Conservation (phyloP, 2,888 invertebrate genomes). For the Galerucella pusilla region DNA sequence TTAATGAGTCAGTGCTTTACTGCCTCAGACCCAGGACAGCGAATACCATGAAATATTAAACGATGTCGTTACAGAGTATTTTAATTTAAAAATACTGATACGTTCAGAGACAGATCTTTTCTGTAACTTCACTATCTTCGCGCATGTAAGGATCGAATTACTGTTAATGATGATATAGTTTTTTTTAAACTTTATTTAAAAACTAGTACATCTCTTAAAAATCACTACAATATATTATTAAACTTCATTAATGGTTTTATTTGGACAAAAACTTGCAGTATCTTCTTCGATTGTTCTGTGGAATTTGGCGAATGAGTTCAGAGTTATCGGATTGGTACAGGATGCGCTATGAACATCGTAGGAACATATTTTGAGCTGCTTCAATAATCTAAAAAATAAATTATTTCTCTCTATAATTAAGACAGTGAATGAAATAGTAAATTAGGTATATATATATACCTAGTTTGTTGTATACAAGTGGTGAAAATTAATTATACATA, state of each 20-base stretch:
- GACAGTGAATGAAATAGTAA: too few relatives aligned
- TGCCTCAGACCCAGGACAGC: too few relatives aligned
- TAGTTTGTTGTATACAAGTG: too few relatives aligned
- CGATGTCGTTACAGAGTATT: too few relatives aligned
- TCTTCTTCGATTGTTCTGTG: neutral
- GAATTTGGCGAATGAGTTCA: slow-evolving; percentile 5
- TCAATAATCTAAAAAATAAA: slow-evolving; percentile 34
- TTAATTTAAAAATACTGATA: too few relatives aligned
- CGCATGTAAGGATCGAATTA: too few relatives aligned
- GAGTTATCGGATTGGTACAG: slow-evolving; percentile 35
- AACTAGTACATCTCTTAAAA: neutral
- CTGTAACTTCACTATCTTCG: too few relatives aligned
- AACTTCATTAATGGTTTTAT: slow-evolving; percentile 37
- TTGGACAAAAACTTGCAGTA: slow-evolving; percentile 7
- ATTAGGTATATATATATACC: too few relatives aligned
- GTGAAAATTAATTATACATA: too few relatives aligned
- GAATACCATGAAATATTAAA: too few relatives aligned
- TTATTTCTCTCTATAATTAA: neutral
- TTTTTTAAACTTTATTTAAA: neutral
- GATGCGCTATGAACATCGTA: slow-evolving; percentile 32
- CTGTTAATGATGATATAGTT: neutral
- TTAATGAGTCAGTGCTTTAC: too few relatives aligned
- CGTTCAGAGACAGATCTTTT: too few relatives aligned
- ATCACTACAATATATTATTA: neutral
- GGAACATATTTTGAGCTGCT: slow-evolving; percentile 32